These are phyloP conservation scores for Philotrypesis tridentata DNA, from an alignment of 1,140 invertebrate species.

Conservation along the genomic window DNA sequence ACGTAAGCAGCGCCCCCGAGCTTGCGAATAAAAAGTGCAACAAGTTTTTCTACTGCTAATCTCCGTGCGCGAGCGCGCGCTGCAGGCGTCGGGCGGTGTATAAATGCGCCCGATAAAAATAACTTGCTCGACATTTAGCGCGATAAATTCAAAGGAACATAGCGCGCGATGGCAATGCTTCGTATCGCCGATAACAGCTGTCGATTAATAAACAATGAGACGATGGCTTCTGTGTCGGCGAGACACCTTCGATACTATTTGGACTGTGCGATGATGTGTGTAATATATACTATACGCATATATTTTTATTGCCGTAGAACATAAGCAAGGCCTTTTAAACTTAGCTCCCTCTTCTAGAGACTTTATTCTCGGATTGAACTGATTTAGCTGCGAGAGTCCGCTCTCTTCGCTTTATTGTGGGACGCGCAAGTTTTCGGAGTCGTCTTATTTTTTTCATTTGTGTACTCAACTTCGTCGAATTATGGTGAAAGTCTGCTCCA, in stretches of 20 bases:
- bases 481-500: no score
- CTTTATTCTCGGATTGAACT: neutral
- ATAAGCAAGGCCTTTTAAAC: no score
- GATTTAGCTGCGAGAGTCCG: no score
- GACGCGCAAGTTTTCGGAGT: no score
- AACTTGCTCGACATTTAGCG: neutral
- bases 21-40: slow-evolving; percentile 1
- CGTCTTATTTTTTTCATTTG: no score
- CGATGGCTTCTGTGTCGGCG: neutral
- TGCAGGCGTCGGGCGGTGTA: no score
- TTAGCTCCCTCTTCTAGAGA: neutral
- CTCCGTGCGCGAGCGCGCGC: neutral
- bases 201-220: slow-evolving; percentile 17
- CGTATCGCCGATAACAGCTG: slow-evolving; percentile 7
- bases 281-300: no score
- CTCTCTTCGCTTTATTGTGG: no score
- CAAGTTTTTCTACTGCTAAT: neutral
- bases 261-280: no score
- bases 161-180: neutral
- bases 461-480: no score
- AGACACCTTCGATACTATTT: neutral
- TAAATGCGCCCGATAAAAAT: neutral
- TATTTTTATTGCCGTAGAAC: no score
- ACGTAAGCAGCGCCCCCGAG: neutral
- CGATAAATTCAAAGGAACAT: slow-evolving; percentile 27